Base-by-base conservation (phyloP, 2,888 invertebrate genomes). In the Psylliodes chrysocephalus region DNA sequence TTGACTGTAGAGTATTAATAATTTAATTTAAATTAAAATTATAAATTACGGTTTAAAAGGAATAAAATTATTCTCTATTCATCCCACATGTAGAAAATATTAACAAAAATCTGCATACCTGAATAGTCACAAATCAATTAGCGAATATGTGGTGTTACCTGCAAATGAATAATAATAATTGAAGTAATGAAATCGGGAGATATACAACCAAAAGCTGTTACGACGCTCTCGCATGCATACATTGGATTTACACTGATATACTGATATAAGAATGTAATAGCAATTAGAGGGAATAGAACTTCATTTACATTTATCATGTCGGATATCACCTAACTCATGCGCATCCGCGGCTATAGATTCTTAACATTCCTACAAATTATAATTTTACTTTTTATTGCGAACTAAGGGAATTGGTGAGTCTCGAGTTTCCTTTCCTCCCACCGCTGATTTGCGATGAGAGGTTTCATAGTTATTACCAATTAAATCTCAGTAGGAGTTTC, bases 161-260 rank as follows among this genome's bases (percentile, higher is more conserved):
- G 10, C 49, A 49, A 49, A 14, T 49, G 49, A 49, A 49, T 49
- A 53, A 53, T 53, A 19, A 52, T 63, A 51, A 51, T 42, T 35
- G 19, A 25, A 42, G 60, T 63, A 59, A 66, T 63, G 49, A 51
- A 49, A 51, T 54, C 47, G 47, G 40, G 38, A 47, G 49, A 54
- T 64, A 60, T 51, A 59, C 42, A 64, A 64, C 62, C 53, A 65
- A 64, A 60, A 57, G 60, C 42, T 61, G 53, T 63, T 63, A 69
- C 60, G 57, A 59, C 47, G 30, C 12, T 33, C 19, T 46, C 25
- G 51, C 67, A 69, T 67, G 67, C 69, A 65, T 61, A 44, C 57
- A 56, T 55, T 62, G 62, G 54, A 55, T 62, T 59, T 60, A 46
- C 47, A 60, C 44, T 25, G 55, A 52, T 60, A 47, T 57, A 51